phyloP scores from a whole-genome alignment of 2,797 vertebrate species.

The Lateolabrax maculatus region DNA sequence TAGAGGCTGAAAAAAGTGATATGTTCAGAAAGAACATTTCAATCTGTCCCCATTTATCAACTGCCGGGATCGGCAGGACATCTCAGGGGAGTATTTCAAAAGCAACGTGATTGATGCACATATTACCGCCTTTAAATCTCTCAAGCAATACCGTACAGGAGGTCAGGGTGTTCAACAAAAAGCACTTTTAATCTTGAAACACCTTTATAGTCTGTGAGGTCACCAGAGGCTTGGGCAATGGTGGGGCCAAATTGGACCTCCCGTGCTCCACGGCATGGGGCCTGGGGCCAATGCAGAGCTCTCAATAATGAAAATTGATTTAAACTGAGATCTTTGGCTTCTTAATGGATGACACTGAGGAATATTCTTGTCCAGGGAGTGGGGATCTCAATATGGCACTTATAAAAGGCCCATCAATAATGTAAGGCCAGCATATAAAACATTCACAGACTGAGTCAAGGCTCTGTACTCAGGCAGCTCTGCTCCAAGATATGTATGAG shows the following conservation, averaged over 20 bases:
- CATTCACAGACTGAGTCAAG: conserved; percentile 75
- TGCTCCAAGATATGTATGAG: conserved; percentile 56
- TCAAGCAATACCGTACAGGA: conserved; percentile 58
- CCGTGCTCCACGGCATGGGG: conserved; percentile 25
- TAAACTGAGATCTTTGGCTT: conserved; percentile 79
- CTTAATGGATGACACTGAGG: conserved; percentile 76
- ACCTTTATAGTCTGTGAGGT: conserved; percentile 58
- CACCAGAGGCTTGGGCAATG: conserved; percentile 37
- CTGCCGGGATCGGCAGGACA: conserved; percentile 50
- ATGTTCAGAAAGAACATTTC: conserved; percentile 69
- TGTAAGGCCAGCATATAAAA: conserved; percentile 80
- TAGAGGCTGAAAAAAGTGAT: conserved; percentile 53
- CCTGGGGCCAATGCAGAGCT: conserved; percentile 23
- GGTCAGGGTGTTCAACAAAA: conserved; percentile 68
- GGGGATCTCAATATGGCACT: conserved; percentile 79
- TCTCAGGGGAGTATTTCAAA: conserved; percentile 67
- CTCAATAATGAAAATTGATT: conserved; percentile 79
- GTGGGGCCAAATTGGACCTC: conserved; percentile 29
- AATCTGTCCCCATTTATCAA: conserved; percentile 72
- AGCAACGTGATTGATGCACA: conserved; percentile 69
- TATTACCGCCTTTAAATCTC: conserved; percentile 65
- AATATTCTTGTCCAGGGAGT: conserved; percentile 74
- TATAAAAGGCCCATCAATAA: conserved; percentile 84
- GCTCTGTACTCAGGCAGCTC: conserved; percentile 57
- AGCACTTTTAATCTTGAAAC: conserved; percentile 68